Percentiles rank a stretch among this genome's conserved stretches.
phyloP scores from a whole-genome alignment of 2,113 vertebrate species.

The Fregata magnificens region DNA sequence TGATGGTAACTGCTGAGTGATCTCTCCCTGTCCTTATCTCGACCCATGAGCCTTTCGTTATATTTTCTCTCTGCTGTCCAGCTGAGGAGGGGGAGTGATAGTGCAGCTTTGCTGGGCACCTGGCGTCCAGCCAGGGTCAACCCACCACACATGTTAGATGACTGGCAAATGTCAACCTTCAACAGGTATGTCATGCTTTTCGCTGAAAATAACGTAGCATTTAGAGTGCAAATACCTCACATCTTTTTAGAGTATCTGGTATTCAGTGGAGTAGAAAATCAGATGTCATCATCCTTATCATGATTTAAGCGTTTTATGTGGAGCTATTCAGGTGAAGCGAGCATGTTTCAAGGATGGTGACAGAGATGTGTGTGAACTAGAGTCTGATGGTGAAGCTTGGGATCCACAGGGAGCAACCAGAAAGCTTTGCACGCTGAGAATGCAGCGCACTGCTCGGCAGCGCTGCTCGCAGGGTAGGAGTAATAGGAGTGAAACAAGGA shows the following conservation, averaged over 20 bases:
- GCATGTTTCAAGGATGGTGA: not conserved
- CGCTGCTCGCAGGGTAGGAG: not conserved
- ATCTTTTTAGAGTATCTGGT: not conserved
- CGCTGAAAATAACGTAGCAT: not conserved
- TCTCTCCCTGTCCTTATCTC: too few relatives aligned
- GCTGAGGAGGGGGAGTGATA: too few relatives aligned
- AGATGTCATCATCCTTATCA: not conserved
- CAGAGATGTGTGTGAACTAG: not conserved
- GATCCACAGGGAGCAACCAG: not conserved
- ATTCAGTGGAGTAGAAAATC: not conserved
- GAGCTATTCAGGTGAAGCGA: not conserved
- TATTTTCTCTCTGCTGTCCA: too few relatives aligned
- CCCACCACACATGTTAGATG: too few relatives aligned
- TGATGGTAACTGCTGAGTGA: too few relatives aligned
- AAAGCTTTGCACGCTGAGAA: not conserved
- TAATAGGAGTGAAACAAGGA: not conserved
- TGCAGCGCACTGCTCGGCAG: not conserved
- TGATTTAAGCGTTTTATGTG: not conserved
- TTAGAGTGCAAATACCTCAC: not conserved
- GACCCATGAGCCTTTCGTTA: too few relatives aligned
- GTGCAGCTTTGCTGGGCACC: too few relatives aligned
- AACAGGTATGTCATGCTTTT: not conserved
- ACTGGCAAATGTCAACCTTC: not conserved
- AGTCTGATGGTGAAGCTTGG: not conserved
- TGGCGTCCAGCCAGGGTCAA: too few relatives aligned